Evolutionary conservation across 2,888 invertebrate genomes (phyloP).

Genomic region (Nomada ruficornis): DNA sequence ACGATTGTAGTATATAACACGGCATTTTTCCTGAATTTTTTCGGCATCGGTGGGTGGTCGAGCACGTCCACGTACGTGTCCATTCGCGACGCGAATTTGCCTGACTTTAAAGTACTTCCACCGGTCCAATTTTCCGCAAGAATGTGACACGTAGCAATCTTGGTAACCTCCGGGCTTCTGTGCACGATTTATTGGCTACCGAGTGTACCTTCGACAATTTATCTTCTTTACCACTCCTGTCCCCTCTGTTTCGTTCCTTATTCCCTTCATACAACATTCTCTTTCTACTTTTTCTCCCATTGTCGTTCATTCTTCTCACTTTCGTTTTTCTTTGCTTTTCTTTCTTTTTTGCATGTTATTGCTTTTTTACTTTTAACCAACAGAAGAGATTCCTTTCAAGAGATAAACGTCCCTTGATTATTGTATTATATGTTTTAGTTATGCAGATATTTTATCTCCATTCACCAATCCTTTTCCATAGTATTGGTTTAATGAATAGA

Average conservation of each 20-base stretch:
- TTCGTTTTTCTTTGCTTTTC: neutral
- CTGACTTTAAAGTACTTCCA: constrained; percentile 66
- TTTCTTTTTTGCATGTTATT: too few relatives aligned
- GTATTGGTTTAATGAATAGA: too few relatives aligned
- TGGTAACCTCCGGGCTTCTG: constrained; percentile 67
- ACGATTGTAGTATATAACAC: neutral
- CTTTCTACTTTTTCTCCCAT: neutral
- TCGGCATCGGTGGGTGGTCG: constrained; percentile 64
- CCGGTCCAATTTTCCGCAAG: constrained; percentile 73
- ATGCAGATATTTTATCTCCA: too few relatives aligned
- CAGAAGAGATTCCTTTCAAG: too few relatives aligned
- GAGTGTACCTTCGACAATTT: constrained; percentile 72
- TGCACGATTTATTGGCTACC: constrained; percentile 73
- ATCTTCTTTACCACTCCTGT: constrained; percentile 58
- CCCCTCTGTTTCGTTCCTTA: constrained; percentile 35
- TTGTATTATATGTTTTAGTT: too few relatives aligned
- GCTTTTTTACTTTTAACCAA: too few relatives aligned
- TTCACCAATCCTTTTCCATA: too few relatives aligned
- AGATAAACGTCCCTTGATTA: too few relatives aligned
- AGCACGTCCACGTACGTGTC: constrained; percentile 60
- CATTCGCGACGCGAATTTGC: constrained; percentile 70
- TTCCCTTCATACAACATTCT: constrained; percentile 32
- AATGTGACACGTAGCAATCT: constrained; percentile 77
- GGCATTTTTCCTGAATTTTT: constrained; percentile 23
- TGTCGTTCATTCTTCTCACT: neutral